These are phyloP conservation scores for Gavialis gangeticus DNA, from an alignment of 2,113 vertebrate species.

Conservation along the genomic window DNA sequence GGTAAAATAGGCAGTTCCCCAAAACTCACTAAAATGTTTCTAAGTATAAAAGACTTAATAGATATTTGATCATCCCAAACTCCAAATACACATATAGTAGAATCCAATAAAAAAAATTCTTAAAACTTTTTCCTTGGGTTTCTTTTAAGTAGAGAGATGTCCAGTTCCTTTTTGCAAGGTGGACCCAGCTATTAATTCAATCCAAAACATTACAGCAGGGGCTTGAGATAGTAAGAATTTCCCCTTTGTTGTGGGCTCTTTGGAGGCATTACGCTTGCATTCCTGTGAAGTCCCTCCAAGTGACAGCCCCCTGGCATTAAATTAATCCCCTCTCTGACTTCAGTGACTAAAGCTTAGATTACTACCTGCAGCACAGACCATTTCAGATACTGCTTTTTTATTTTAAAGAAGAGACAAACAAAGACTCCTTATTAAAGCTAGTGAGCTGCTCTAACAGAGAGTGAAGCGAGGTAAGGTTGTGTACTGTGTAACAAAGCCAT, in stretches of 20 bases:
- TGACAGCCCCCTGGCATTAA: conserved; percentile 19
- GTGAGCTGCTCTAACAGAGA: neutral
- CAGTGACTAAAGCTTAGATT: conserved; percentile 42
- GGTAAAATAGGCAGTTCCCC: neutral
- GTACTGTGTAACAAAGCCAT: conserved; percentile 16
- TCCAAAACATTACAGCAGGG: neutral
- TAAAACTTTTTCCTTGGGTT: neutral
- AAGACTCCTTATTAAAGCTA: neutral
- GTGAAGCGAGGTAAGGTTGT: neutral
- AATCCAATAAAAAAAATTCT: neutral
- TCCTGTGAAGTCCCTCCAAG: conserved; percentile 66
- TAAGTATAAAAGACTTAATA: neutral
- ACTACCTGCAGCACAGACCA: conserved; percentile 75
- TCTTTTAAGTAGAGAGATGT: neutral
- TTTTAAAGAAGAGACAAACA: neutral
- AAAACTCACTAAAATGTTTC: neutral
- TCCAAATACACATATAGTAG: too few species aligned
- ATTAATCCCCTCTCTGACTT: conserved; percentile 42
- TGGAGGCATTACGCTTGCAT: conserved; percentile 18
- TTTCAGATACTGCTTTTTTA: conserved; percentile 35
- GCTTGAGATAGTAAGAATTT: neutral
- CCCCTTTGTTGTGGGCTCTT: conserved; percentile 65
- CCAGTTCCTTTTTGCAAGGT: conserved; percentile 7
- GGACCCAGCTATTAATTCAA: neutral
- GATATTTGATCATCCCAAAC: neutral